phyloP scores from a whole-genome alignment of 2,797 vertebrate genomes.

The Taeniopygia guttata region DNA sequence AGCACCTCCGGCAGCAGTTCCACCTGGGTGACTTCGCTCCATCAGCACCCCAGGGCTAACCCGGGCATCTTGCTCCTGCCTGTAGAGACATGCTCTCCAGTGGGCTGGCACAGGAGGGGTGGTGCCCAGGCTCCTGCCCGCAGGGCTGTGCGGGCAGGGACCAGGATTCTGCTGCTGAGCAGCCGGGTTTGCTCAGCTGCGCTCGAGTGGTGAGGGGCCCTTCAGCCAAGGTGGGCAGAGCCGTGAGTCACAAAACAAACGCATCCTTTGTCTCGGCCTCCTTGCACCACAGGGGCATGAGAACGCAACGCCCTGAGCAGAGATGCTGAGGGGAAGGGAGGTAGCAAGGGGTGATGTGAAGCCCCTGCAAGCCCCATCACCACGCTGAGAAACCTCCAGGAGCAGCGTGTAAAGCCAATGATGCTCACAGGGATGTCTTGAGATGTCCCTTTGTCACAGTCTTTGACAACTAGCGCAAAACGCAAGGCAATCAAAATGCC shows the following conservation, averaged over 20 bases:
- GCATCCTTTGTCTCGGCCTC: not conserved
- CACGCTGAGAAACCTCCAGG: fast-evolving
- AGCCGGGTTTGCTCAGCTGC: slow-evolving; percentile 35
- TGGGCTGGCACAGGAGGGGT: not conserved
- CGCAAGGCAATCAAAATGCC: fast-evolving
- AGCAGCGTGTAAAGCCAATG: not conserved
- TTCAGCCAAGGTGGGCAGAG: not conserved
- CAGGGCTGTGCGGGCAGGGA: not conserved
- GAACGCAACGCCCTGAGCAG: not conserved
- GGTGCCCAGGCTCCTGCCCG: not conserved
- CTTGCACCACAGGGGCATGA: not conserved
- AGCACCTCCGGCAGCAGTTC: not conserved
- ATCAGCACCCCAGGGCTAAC: not conserved
- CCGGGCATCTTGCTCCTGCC: not conserved
- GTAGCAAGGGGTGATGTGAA: not conserved
- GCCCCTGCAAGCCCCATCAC: fast-evolving
- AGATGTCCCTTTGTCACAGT: not conserved
- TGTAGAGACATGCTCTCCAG: not conserved
- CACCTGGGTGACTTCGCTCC: not conserved
- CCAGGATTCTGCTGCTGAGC: not conserved
- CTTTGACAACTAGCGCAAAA: not conserved
- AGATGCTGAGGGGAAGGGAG: fast-evolving
- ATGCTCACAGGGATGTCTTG: not conserved
- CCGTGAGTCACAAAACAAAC: not conserved
- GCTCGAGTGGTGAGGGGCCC: not conserved